Evolutionary conservation across 2,113 vertebrate genomes (phyloP), one percentile per base, ranked within the genome.

Genomic region (Dromas ardeola): DNA sequence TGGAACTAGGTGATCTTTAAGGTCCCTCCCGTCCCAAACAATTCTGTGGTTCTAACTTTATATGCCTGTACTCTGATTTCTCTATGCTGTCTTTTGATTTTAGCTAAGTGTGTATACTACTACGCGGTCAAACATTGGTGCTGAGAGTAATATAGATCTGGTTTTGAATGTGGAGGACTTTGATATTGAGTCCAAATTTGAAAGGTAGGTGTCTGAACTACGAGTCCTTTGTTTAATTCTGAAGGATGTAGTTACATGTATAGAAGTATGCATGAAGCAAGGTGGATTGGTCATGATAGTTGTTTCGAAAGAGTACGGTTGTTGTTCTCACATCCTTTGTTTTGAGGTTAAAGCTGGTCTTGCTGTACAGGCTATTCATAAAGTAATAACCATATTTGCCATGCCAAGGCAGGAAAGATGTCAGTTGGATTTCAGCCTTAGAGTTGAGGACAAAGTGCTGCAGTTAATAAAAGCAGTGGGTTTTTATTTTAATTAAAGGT

Each of bases 31-130:
- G 40, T 6, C 38, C 26, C 17, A 40, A 40, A 29, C 38, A 10
- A 40, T 63, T 63, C 61, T 29, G 3, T 40, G 61, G 40, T 40
- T 63, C 17, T 63, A 29, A 9, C 4, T 38, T 30, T 11, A 1
- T 9, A 7, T 82, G 79, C 52, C 34, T 15, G 5, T 45, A 1
- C 4, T 40, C 61, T 93, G 9, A 91, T 45, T 32, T 27, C 32
- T 71, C 30, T 36, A 0, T 69, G 27, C 53, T 52, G 32, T 36
- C 53, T 29, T 88, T 81, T 49, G 49, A 2, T 97, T 97, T 61
- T 96, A 99, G 99, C 93, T 99, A 72, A 99, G 99, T 2, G 98
- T 99, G 72, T 99, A 99, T 89, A 99, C 99, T 9, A 97, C 99
- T 21, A 99, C 99, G 6, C 98, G 98, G 34, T 98, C 98, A 67